phyloP scores from a whole-genome alignment of 23 tunicate genomes.

The Diplosoma virens region DNA sequence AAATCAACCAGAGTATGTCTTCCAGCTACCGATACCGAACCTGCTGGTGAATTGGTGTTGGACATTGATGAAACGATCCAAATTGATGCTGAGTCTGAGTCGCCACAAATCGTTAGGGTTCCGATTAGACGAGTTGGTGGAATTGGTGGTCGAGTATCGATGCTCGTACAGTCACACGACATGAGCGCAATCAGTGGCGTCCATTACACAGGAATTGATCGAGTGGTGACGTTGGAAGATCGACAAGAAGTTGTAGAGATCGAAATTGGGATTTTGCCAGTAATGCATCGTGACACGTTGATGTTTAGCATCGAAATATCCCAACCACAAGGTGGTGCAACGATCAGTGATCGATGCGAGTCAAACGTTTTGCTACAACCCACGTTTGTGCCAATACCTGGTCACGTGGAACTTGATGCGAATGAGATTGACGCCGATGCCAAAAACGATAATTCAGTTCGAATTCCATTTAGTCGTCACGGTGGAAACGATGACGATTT shows the following conservation, averaged over 20 bases:
- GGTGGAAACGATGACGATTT: constrained; percentile 12
- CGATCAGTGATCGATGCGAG: constrained; percentile 4
- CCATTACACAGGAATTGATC: constrained; percentile 36
- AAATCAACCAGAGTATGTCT: background rate
- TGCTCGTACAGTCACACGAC: background rate
- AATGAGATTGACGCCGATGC: background rate
- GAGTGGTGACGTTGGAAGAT: constrained; percentile 30
- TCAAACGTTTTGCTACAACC: background rate
- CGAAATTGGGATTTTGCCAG: constrained; percentile 26
- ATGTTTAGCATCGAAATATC: constrained; percentile 39
- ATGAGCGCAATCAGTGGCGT: constrained; percentile 35
- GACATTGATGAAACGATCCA: background rate
- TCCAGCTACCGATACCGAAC: constrained; percentile 39
- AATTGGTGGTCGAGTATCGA: constrained; percentile 9
- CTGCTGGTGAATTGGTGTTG: background rate
- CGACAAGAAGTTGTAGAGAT: constrained; percentile 38
- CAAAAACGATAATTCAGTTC: background rate
- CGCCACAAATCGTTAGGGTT: background rate
- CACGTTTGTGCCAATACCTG: background rate
- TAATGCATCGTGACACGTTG: background rate
- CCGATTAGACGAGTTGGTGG: constrained; percentile 4
- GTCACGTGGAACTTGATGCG: background rate
- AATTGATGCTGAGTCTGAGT: background rate
- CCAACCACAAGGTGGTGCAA: constrained; percentile 41
- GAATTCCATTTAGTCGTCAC: background rate